phyloP scores from a whole-genome alignment of 1,140 invertebrate species.

The Diabrotica virgifera region DNA sequence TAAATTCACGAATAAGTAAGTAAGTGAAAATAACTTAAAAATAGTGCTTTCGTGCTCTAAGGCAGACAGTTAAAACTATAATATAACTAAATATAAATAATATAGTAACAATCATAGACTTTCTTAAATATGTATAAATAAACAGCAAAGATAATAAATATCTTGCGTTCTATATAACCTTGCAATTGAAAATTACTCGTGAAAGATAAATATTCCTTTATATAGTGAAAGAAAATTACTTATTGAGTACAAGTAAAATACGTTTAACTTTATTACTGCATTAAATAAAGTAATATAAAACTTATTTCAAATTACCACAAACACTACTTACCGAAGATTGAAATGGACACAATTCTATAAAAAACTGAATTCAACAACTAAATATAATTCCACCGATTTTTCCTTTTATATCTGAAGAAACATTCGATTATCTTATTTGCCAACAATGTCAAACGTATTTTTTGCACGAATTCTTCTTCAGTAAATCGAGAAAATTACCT shows the following conservation, averaged over 20 bases:
- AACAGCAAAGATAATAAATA: no score
- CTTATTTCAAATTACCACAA: background rate
- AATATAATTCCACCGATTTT: background rate
- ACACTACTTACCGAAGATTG: background rate
- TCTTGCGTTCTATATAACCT: no score
- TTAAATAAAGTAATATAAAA: background rate
- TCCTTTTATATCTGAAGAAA: background rate
- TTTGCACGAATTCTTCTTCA: slow-evolving; percentile 20
- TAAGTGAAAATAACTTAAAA: background rate
- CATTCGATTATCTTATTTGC: background rate
- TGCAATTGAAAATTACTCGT: no score
- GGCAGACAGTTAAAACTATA: background rate
- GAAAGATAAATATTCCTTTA: no score
- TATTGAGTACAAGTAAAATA: background rate
- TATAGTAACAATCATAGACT: background rate
- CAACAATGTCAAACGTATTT: slow-evolving; percentile 22
- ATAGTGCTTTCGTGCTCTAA: background rate
- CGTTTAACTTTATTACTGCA: background rate
- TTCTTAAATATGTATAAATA: background rate
- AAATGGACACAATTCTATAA: background rate
- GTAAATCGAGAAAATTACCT: slow-evolving; percentile 4
- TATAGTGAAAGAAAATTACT: no score
- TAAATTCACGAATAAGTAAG: no score
- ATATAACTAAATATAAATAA: background rate
- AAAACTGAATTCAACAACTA: background rate